Evolutionary conservation across 2,888 invertebrate genomes (phyloP).

Genomic region (Malacosoma neustria): DNA sequence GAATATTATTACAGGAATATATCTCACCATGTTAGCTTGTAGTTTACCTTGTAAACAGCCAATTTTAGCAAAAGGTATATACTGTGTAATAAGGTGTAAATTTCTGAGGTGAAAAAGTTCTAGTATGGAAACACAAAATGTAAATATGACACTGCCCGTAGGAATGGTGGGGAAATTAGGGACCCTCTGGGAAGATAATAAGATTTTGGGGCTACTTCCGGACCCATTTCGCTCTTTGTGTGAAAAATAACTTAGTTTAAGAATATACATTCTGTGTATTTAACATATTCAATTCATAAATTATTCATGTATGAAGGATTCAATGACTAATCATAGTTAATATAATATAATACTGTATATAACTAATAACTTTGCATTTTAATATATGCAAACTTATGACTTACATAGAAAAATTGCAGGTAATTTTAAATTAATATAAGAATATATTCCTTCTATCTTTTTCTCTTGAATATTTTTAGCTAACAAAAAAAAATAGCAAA

Average conservation of each 20-base stretch:
- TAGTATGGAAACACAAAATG: not conserved
- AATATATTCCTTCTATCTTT: no score
- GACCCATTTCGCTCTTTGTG: constrained; percentile 9
- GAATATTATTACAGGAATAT: not conserved
- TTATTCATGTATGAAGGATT: no score
- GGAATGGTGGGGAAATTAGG: constrained; percentile 23
- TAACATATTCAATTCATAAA: not conserved
- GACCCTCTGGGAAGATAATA: constrained; percentile 24
- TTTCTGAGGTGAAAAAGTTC: not conserved
- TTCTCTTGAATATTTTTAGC: no score
- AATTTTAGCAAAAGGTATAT: no score
- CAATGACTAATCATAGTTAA: no score
- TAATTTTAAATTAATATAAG: no score
- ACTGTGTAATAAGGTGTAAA: no score
- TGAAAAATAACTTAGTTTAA: not conserved
- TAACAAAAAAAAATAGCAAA: no score
- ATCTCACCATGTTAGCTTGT: not conserved
- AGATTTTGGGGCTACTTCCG: constrained; percentile 25
- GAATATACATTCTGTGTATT: not conserved
- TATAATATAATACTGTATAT: no score
- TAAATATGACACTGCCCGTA: constrained; percentile 4
- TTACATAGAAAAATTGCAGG: no score
- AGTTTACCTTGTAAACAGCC: not conserved
- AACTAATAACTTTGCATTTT: no score
- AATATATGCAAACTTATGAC: no score